Base-by-base conservation (phyloP, 2,888 invertebrate genomes). In the Hermodice carunculata region DNA sequence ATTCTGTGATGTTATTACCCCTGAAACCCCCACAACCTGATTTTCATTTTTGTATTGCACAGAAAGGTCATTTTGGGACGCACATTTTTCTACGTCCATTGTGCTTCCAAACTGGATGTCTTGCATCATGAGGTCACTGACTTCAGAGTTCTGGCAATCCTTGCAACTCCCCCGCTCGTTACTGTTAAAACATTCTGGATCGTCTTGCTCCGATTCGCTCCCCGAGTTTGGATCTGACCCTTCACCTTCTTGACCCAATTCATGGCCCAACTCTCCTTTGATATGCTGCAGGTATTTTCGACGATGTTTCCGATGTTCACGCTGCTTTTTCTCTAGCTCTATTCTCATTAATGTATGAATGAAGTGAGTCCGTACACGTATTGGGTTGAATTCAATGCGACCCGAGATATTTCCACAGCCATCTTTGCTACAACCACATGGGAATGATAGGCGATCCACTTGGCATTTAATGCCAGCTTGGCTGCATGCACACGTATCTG, bases 401-500 rank as follows among this genome's bases (percentile, higher is more conserved):
- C 98, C 98, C 49, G 92, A 91, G 0, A 92, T 91, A 85, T 98
- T 98, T 67, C 92, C 92, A 86, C 98, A 98, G 52, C 95, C 95
- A 79, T 96, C 96, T 76, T 94, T 91, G 1, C 94, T 93, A 86
- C 98, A 98, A 14, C 97, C 96, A 86, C 98, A 98, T 0, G 98
- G 98, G 84, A 98, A 98, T 82, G 94, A 95, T 67, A 94, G 89
- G 67, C 98, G 90, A 87, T 98, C 98, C 60, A 98, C 97, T 90
- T 97, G 97, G 86, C 98, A 98, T 88, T 97, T 96, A 74, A 98
- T 98, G 68, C 96, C 96, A 48, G 94, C 94, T 82, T 93, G 91
- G 84, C 95, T 94, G 87, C 98, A 98, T 19, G 94, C 92, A 86
- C 98, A 98, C 26, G 92, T 95, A 79, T 96, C 96, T 1, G 98